Evolutionary conservation across 2,888 invertebrate genomes (phyloP).

Genomic region (Tenthredo amoena): DNA sequence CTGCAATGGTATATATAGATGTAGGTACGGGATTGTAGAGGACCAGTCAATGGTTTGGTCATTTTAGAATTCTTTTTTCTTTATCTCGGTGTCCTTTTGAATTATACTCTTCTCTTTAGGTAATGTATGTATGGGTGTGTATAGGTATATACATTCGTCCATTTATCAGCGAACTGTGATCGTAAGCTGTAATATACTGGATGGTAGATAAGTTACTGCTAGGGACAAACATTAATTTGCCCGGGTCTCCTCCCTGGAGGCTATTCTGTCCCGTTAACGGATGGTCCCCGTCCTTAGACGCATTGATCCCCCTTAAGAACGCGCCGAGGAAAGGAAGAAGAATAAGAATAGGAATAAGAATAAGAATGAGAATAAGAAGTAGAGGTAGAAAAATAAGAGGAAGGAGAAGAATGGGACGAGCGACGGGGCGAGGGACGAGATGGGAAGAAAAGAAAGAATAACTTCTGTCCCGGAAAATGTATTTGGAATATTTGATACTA

Average conservation of each 20-base stretch:
- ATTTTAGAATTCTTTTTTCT: too few relatives aligned
- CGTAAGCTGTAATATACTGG: conserved; percentile 59
- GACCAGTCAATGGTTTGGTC: too few relatives aligned
- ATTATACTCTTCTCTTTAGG: neutral
- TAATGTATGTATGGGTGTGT: neutral
- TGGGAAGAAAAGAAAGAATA: conserved; percentile 18
- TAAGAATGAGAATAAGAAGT: neutral
- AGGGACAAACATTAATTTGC: conserved; percentile 75
- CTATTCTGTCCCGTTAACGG: conserved; percentile 72
- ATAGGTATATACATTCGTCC: conserved; percentile 51
- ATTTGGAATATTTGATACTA: conserved; percentile 47
- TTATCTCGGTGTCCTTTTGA: neutral
- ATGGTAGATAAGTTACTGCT: conserved; percentile 59
- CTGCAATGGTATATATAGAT: neutral
- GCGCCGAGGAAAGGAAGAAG: conserved; percentile 23
- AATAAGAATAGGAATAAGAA: conserved; percentile 4
- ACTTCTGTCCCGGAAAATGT: conserved; percentile 34
- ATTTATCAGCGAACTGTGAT: conserved; percentile 56
- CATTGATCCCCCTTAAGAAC: conserved; percentile 70
- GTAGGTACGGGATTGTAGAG: too few relatives aligned
- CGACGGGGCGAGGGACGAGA: conserved; percentile 15
- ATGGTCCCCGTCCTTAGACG: conserved; percentile 69
- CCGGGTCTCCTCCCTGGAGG: conserved; percentile 72
- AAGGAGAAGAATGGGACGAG: neutral
- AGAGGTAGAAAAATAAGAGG: neutral